Base-by-base conservation (phyloP, 2,888 invertebrate genomes). In the Andrena bucephala region DNA sequence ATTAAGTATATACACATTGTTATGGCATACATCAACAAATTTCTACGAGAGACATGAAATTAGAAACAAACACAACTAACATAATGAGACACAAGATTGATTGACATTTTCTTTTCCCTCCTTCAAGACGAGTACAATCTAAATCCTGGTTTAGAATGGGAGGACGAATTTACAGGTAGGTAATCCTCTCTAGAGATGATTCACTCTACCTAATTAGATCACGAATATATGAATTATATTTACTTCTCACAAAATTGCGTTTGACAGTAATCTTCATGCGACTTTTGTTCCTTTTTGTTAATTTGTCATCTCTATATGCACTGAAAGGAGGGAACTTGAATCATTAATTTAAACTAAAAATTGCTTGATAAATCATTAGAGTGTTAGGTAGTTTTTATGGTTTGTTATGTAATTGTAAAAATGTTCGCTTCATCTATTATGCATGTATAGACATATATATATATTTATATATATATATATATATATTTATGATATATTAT, bases 151-250 rank as follows among this genome's bases (percentile, higher is more conserved):
- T 98, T 98, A 98, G 98, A 98, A 96, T 98, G 98, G 98, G 98
- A 98, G 97, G 98, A 98, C 98, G 98, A 98, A 96, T 98, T 98
- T 96, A 98, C 98, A 98, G 98, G 98, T 98, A 98, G 98, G 98
- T 97, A 96, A 93, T 92, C 90, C 91, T 92, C 91, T 92, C 91
- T 90, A 89, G 89, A 90, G 91, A 88, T 70, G 86, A 83, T 84
- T 87, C 67, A 85, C 83, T 84, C 72, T 87, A 69, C 69, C 80
- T 89, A 87, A 83, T 83, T 83, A 75, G 77, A 69, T 85, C 84
- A 84, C 84, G 52, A 73, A 76, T 73, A 77, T 69, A 67, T 75
- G 59, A 70, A 82, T 80, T 86, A 79, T 71, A 75, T 84, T 80
- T 62, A 79, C 82, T 68, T 62, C 52, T 89, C 84, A 83, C 75